phyloP scores from a whole-genome alignment of 2,797 vertebrate genomes.

The Megalops cyprinoides region DNA sequence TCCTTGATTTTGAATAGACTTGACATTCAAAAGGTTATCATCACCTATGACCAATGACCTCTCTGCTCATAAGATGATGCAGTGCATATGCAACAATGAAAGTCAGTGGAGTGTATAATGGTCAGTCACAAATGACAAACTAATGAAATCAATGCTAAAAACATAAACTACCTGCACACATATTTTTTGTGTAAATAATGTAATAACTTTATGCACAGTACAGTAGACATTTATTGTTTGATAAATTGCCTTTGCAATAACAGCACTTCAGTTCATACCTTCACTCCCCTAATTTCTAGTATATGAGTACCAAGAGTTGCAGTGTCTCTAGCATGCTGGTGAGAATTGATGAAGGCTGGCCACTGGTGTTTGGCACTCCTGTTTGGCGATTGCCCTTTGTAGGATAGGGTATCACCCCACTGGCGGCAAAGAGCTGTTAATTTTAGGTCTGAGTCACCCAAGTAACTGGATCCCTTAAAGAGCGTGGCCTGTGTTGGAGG shows the following conservation, averaged over 20 bases:
- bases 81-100: no score
- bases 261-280: neutral
- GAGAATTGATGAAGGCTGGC: slow-evolving; percentile 70
- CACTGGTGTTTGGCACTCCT: slow-evolving; percentile 67
- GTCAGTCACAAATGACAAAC: no score
- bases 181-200: neutral
- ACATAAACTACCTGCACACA: no score
- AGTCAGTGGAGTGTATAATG: no score
- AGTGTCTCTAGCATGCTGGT: slow-evolving; percentile 56
- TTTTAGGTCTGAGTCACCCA: slow-evolving; percentile 75
- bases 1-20: neutral
- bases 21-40: neutral
- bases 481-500: slow-evolving; percentile 50
- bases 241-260: no score
- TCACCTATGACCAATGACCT: no score
- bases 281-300: slow-evolving; percentile 13
- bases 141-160: no score
- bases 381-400: slow-evolving; percentile 67
- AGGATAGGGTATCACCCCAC: slow-evolving; percentile 72
- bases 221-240: neutral
- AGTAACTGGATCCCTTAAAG: slow-evolving; percentile 73
- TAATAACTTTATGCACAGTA: no score
- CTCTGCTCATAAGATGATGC: no score
- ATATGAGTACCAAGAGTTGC: slow-evolving; percentile 70
- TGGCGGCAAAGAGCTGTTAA: slow-evolving; percentile 74